Evolutionary conservation across 1,140 invertebrate species (phyloP).

Genomic region (Pseudoatta argentina): DNA sequence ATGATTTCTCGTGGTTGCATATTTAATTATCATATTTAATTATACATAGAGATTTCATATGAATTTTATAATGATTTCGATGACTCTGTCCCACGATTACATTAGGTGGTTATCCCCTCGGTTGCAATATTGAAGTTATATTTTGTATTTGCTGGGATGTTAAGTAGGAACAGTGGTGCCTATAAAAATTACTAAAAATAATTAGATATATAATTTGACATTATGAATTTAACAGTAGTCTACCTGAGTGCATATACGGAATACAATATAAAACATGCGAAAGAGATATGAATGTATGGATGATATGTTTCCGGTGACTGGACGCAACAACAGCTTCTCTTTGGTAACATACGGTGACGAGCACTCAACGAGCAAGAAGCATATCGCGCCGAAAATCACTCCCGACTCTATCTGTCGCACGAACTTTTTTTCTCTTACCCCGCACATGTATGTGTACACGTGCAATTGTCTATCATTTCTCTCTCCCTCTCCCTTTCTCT

Average conservation of each 20-base stretch:
- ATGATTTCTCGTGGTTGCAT: too few relatives aligned
- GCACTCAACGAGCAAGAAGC: conserved; percentile 39
- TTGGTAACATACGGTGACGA: conserved; percentile 64
- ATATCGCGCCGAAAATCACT: conserved; percentile 80
- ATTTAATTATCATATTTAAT: too few relatives aligned
- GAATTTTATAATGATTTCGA: too few relatives aligned
- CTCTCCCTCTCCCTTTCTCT: background rate
- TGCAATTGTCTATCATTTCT: conserved; percentile 35
- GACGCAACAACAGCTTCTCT: conserved; percentile 61
- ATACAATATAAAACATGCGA: background rate
- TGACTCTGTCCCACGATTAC: too few relatives aligned
- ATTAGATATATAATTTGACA: too few relatives aligned
- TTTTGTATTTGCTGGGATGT: too few relatives aligned
- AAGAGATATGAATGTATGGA: conserved; percentile 64
- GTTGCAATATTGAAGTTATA: too few relatives aligned
- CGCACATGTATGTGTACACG: background rate
- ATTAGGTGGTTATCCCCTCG: too few relatives aligned
- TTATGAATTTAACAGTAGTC: too few relatives aligned
- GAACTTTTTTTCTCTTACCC: conserved; percentile 48
- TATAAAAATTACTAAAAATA: too few relatives aligned
- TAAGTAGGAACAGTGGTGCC: too few relatives aligned
- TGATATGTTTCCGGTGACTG: conserved; percentile 63
- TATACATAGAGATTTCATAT: too few relatives aligned
- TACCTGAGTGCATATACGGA: background rate
- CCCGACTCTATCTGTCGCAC: conserved; percentile 55